Percentiles rank a stretch among this genome's conserved stretches.
phyloP scores from a whole-genome alignment of 2,888 invertebrate genomes.

The Mechanitis mazaeus region DNA sequence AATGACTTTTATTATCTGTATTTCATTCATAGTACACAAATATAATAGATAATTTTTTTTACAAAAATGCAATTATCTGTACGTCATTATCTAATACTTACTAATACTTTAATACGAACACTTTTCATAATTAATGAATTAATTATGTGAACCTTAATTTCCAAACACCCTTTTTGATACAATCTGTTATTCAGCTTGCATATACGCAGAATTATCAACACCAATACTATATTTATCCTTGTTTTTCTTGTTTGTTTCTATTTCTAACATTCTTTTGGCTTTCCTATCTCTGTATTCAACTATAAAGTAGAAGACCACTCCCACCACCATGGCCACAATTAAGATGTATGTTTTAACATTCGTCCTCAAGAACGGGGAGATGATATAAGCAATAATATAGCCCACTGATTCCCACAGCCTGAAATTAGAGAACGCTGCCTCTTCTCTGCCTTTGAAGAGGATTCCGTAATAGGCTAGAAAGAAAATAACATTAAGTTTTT shows the following conservation, averaged over 20 bases:
- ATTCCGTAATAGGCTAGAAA: slow-evolving; percentile 78
- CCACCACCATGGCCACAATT: slow-evolving; percentile 61
- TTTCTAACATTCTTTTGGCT: slow-evolving; percentile 37
- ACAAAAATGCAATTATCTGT: no score
- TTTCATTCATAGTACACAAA: no score
- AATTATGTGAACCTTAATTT: background rate
- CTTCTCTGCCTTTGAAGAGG: slow-evolving; percentile 78
- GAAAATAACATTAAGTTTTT: no score
- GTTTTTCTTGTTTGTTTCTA: slow-evolving; percentile 22
- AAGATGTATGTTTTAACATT: slow-evolving; percentile 74
- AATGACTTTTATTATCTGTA: no score
- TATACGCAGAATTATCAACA: slow-evolving; percentile 56
- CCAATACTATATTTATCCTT: slow-evolving; percentile 35
- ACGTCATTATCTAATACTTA: no score
- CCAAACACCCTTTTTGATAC: background rate
- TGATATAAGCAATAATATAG: slow-evolving; percentile 78
- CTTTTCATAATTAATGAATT: no score
- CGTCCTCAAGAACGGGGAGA: slow-evolving; percentile 73
- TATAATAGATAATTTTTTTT: no score
- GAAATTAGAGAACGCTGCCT: slow-evolving; percentile 83
- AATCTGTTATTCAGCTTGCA: slow-evolving; percentile 38
- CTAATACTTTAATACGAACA: no score
- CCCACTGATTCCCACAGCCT: slow-evolving; percentile 82
- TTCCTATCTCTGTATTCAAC: slow-evolving; percentile 54
- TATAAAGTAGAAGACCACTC: slow-evolving; percentile 71